phyloP scores from a whole-genome alignment of 2,888 invertebrate genomes.

The Limnephilus auricula region DNA sequence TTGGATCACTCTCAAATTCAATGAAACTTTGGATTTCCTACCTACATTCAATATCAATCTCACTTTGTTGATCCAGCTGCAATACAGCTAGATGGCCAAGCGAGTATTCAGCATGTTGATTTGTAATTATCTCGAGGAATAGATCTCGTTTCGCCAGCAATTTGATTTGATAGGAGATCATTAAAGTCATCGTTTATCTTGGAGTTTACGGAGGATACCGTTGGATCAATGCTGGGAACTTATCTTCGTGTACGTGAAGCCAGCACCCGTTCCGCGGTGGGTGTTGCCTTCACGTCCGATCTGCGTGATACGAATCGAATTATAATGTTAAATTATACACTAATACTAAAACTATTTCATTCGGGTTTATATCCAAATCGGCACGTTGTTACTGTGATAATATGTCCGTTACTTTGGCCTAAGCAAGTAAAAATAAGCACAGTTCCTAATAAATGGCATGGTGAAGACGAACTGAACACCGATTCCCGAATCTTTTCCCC shows the following conservation, averaged over 20 bases:
- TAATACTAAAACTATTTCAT: neutral
- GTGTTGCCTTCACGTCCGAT: conserved; percentile 17
- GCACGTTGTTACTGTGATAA: neutral
- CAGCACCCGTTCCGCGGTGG: neutral
- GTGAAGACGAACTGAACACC: neutral
- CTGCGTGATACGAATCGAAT: conserved; percentile 22
- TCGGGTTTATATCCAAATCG: conserved; percentile 7
- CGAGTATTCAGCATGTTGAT: neutral
- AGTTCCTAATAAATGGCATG: neutral
- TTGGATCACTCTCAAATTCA: neutral
- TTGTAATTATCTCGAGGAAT: neutral
- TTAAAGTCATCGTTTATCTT: neutral
- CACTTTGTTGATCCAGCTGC: neutral
- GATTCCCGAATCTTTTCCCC: too few species aligned
- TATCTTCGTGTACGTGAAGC: too few species aligned
- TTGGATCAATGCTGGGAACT: neutral
- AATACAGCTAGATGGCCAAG: neutral
- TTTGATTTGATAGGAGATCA: neutral
- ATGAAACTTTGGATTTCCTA: neutral
- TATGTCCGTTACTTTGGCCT: neutral
- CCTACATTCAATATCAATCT: neutral
- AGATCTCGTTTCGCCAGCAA: conserved; percentile 2
- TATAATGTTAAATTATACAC: neutral
- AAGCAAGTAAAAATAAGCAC: neutral
- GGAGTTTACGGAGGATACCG: neutral